Evolutionary conservation across 2,797 vertebrate genomes (phyloP).

Genomic region (Spheniscus humboldti): DNA sequence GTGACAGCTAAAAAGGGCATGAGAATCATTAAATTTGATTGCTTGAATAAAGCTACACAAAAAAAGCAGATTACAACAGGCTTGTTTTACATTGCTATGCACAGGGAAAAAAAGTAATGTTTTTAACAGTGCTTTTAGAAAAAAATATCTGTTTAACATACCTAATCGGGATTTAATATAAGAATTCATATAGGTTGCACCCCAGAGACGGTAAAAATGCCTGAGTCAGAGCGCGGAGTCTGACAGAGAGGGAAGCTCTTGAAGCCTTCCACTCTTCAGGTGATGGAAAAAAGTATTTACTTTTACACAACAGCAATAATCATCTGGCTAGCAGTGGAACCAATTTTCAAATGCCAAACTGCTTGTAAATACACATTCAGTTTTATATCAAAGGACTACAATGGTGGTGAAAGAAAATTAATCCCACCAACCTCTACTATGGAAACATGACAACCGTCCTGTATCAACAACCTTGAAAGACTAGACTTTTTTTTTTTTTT

Average conservation of each 20-base stretch:
- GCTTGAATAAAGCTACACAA: slow-evolving; percentile 37
- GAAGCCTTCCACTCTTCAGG: not conserved
- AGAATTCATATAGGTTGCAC: not conserved
- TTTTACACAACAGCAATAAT: not conserved
- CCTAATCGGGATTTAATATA: slow-evolving; percentile 33
- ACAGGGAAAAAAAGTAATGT: not conserved
- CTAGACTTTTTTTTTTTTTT: not conserved
- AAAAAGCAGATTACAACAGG: not conserved
- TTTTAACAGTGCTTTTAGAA: not conserved
- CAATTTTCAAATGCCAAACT: not conserved
- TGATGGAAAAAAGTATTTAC: not conserved
- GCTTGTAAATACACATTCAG: not conserved
- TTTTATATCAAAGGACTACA: not conserved
- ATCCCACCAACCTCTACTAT: not conserved
- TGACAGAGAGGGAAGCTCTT: not conserved
- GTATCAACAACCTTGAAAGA: not conserved
- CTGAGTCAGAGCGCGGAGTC: not conserved
- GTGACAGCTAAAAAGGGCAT: slow-evolving; percentile 13
- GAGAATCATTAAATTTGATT: slow-evolving; percentile 45
- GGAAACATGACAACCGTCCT: not conserved
- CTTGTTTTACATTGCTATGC: not conserved
- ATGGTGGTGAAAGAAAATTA: not conserved
- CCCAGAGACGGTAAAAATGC: slow-evolving; percentile 1
- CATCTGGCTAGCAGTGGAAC: not conserved
- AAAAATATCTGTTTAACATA: slow-evolving; percentile 1